Base-by-base conservation (phyloP, 2,113 vertebrate genomes). In the Triplophysa dalaica region DNA sequence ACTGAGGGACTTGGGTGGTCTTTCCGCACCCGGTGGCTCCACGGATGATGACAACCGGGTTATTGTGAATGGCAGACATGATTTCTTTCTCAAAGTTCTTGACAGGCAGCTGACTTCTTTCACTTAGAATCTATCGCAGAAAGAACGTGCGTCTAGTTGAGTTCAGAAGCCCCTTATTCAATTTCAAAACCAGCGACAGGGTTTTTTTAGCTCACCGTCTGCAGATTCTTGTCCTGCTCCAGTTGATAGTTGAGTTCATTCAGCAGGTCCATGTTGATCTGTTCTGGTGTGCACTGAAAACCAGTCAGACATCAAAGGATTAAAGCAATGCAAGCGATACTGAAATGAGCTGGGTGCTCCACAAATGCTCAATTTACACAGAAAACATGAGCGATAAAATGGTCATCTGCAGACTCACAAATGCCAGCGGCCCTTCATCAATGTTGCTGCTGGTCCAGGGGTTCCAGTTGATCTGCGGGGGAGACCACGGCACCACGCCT, bases 371-470 rank as follows among this genome's bases (percentile, higher is more conserved):
- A 41, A 52, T n/a, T n/a, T 29, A 29, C 48, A 45, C 45, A 29
- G 29, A 1, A 38, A 38, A 38, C 33, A 38, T 38, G 7, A 38
- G 7, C 33, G 6, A 7, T 17, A 8, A 45, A 63, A 43, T 52
- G n/a, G 5, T 21, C 0, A 64, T 17, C n/a, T 12, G 0, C 41
- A n/a, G 58, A 58, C 4, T 74, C 86, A 97, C 96, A 70, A 90
- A 97, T 61, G 98, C 96, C 84, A 99, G 89, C 0, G 97, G 98
- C 0, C 98, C 98, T 5, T 99, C 98, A 65, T 99, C 98, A 21
- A 99, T 99, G 91, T 99, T 99, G 90, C 94, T 95, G 90, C 96
- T 94, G 26, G 96, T 99, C 98, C 98, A 99, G 21, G 98, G 98
- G 91, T 98, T 99, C 98, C 98, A 99, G 91, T 99, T 99, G 85